Percentiles rank a stretch among this genome's conserved stretches.
Evolutionary conservation across 2,888 invertebrate species (phyloP).

Genomic region (Parasteatoda lunata): DNA sequence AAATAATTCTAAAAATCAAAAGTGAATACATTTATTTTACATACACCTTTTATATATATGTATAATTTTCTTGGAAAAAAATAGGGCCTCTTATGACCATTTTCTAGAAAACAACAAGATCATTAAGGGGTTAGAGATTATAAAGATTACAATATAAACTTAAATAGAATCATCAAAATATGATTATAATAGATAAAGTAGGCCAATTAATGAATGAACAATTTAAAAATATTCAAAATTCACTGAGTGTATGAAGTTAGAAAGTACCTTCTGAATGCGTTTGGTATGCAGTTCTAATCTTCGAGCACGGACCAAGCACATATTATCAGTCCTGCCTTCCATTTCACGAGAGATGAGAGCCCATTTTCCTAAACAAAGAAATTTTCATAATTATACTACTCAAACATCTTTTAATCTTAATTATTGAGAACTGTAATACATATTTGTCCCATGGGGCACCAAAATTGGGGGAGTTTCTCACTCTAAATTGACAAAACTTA

Average conservation of each 20-base stretch:
- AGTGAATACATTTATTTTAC: too few species aligned
- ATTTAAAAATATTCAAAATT: not conserved
- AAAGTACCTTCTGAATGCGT: not conserved
- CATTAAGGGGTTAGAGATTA: too few species aligned
- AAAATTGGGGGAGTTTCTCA: too few species aligned
- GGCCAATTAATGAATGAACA: not conserved
- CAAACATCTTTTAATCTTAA: not conserved
- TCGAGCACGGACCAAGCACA: conserved; percentile 30
- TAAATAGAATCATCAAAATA: not conserved
- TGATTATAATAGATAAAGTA: not conserved
- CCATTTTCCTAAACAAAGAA: conserved; percentile 45
- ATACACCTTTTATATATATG: too few species aligned
- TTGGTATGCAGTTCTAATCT: not conserved
- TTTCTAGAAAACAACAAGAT: too few species aligned
- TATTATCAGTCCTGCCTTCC: conserved; percentile 51
- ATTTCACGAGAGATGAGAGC: conserved; percentile 23
- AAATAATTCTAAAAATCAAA: too few species aligned
- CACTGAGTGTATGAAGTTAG: not conserved
- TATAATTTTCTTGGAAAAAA: too few species aligned
- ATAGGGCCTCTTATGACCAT: too few species aligned
- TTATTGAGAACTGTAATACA: too few species aligned
- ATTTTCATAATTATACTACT: not conserved
- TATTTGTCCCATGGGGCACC: too few species aligned
- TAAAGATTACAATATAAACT: too few species aligned
- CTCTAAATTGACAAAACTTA: too few species aligned